Evolutionary conservation across 2,113 vertebrate species (phyloP).

Genomic region (Nerophis lumbriciformis): DNA sequence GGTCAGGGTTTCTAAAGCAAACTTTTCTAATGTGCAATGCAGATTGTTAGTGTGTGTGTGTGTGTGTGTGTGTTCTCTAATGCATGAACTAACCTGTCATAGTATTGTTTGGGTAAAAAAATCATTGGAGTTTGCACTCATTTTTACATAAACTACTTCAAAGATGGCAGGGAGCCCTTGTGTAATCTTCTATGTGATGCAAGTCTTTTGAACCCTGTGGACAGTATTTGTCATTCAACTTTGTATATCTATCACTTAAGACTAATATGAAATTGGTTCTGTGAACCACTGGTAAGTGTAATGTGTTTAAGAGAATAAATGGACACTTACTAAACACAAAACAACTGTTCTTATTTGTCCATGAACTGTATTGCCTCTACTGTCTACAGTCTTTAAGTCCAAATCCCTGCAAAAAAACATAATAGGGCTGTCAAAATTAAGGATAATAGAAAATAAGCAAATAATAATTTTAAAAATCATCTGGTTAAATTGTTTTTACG

Average conservation of each 20-base stretch:
- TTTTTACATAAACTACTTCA: constrained; percentile 39
- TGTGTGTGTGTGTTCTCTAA: constrained; percentile 9
- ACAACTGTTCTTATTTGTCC: constrained; percentile 3
- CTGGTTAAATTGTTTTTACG: too few species aligned
- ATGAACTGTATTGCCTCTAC: neutral
- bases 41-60: neutral
- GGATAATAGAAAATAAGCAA: too few species aligned
- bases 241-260: constrained; percentile 53
- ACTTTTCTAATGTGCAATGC: constrained; percentile 20
- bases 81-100: constrained; percentile 42
- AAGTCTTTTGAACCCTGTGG: constrained; percentile 25
- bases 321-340: constrained; percentile 41
- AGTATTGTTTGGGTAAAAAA: constrained; percentile 33
- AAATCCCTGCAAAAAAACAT: neutral
- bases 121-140: constrained; percentile 49
- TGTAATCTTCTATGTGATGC: constrained; percentile 27
- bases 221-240: constrained; percentile 48
- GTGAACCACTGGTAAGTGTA: constrained; percentile 67
- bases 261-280: constrained; percentile 68
- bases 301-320: constrained; percentile 58
- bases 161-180: constrained; percentile 20
- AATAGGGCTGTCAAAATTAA: too few species aligned
- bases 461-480: too few species aligned
- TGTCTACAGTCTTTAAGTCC: neutral
- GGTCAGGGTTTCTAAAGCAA: constrained; percentile 21